phyloP scores from a whole-genome alignment of 2,888 invertebrate species.

The Sesia apiformis region DNA sequence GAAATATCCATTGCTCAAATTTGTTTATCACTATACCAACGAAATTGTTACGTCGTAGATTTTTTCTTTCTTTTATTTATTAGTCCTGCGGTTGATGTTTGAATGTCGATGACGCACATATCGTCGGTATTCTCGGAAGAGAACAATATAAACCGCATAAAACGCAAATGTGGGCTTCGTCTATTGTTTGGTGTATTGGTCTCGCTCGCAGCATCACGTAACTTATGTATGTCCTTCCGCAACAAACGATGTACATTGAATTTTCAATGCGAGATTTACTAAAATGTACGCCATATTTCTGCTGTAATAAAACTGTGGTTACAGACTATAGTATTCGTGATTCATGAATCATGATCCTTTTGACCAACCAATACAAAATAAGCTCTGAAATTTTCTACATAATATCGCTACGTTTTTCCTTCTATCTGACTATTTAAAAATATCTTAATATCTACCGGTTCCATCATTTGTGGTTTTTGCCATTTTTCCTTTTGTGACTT shows the following conservation, averaged over 20 bases:
- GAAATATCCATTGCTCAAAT: too few relatives aligned
- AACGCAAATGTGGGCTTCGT: constrained; percentile 1
- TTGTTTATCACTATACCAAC: too few relatives aligned
- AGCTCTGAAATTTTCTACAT: too few relatives aligned
- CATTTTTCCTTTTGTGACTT: too few relatives aligned
- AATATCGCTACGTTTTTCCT: too few relatives aligned
- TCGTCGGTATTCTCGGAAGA: constrained; percentile 19
- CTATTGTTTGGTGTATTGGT: constrained; percentile 24
- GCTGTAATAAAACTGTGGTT: constrained; percentile 1
- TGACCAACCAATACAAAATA: too few relatives aligned
- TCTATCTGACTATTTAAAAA: too few relatives aligned
- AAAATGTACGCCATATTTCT: constrained; percentile 1
- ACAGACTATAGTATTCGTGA: too few relatives aligned
- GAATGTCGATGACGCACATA: not conserved
- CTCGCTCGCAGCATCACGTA: constrained; percentile 10
- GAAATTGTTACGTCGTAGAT: not conserved
- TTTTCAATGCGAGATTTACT: constrained; percentile 2
- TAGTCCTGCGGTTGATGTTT: not conserved
- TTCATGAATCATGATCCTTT: too few relatives aligned
- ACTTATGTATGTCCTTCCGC: constrained; percentile 22
- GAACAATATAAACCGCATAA: constrained; percentile 27
- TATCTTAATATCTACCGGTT: too few relatives aligned
- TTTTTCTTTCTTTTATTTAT: not conserved
- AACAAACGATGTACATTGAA: constrained; percentile 18
- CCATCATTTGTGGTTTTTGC: too few relatives aligned